These are phyloP conservation scores for Nomia melanderi DNA, from an alignment of 1,140 invertebrate genomes.

Conservation along the genomic window DNA sequence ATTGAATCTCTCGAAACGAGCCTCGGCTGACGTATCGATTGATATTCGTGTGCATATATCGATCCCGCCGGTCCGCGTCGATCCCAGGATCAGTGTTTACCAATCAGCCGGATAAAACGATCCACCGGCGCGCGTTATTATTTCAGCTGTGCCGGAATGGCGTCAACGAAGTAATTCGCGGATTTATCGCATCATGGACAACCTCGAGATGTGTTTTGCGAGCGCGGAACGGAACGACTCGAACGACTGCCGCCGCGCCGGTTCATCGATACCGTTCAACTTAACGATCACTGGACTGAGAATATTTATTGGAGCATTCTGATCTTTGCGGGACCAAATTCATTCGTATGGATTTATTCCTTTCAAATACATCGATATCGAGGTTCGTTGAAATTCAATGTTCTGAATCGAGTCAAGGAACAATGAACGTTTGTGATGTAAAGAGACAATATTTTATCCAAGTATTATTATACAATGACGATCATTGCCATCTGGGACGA, in stretches of 20 bases:
- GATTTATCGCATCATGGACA: slow-evolving; percentile 29
- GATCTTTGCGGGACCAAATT: no score
- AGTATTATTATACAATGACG: no score
- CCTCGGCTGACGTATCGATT: neutral
- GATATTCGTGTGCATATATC: neutral
- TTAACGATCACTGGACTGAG: no score
- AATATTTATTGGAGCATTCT: no score
- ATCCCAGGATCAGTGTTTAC: slow-evolving; percentile 7
- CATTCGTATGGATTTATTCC: no score
- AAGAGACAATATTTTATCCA: no score
- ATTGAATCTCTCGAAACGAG: neutral
- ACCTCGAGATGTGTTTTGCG: slow-evolving; percentile 17
- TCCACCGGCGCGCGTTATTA: slow-evolving; percentile 8
- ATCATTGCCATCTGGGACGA: no score
- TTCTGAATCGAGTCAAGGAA: no score
- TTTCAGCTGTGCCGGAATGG: slow-evolving; percentile 25
- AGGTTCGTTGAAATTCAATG: no score
- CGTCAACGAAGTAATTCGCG: slow-evolving; percentile 31
- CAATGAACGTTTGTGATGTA: no score
- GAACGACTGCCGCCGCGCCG: no score
- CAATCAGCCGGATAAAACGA: slow-evolving; percentile 28
- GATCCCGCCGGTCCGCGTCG: neutral
- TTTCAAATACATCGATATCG: no score
- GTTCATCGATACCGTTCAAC: neutral
- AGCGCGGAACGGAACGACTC: neutral